A percentile compares a stretch with the other conserved stretches of the same genome.
Evolutionary conservation across 2,113 vertebrate species (phyloP).

Genomic region (Indicator maculatus): DNA sequence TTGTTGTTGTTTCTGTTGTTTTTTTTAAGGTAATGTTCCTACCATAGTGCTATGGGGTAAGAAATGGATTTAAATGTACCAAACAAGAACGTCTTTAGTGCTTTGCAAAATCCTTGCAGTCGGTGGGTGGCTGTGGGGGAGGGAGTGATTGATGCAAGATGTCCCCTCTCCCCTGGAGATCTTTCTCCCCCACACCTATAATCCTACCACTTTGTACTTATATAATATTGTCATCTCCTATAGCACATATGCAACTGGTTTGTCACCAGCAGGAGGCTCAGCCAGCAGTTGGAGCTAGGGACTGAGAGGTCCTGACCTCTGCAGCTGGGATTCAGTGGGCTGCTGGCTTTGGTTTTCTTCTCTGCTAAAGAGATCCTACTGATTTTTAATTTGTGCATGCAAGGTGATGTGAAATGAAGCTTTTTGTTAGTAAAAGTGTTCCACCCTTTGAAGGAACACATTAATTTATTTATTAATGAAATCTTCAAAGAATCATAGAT

Average conservation of each 20-base stretch:
- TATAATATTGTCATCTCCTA: background rate
- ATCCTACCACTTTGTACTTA: slow-evolving; percentile 10
- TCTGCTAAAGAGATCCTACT: background rate
- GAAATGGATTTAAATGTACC: slow-evolving; percentile 54
- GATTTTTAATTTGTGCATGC: background rate
- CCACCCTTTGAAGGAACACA: background rate
- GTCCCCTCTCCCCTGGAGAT: slow-evolving; percentile 65
- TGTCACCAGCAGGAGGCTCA: background rate
- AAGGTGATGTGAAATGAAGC: background rate
- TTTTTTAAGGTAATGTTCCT: background rate
- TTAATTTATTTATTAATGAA: slow-evolving; percentile 24
- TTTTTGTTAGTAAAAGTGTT: background rate
- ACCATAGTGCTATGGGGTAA: background rate
- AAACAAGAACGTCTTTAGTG: slow-evolving; percentile 4
- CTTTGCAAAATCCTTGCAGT: slow-evolving; percentile 65
- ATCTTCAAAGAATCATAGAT: background rate
- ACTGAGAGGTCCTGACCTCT: background rate
- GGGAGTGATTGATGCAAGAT: slow-evolving; percentile 67
- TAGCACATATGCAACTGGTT: background rate
- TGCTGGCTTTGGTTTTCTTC: background rate
- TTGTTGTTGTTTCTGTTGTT: background rate
- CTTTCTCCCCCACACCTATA: slow-evolving; percentile 54
- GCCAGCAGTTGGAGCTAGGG: background rate
- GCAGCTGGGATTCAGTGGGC: rapidly evolving
- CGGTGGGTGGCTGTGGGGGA: slow-evolving; percentile 64